Evolutionary conservation across 2,113 vertebrate species (phyloP), one percentile per base, ranked within the genome.

Genomic region (Synodontis membranacea): DNA sequence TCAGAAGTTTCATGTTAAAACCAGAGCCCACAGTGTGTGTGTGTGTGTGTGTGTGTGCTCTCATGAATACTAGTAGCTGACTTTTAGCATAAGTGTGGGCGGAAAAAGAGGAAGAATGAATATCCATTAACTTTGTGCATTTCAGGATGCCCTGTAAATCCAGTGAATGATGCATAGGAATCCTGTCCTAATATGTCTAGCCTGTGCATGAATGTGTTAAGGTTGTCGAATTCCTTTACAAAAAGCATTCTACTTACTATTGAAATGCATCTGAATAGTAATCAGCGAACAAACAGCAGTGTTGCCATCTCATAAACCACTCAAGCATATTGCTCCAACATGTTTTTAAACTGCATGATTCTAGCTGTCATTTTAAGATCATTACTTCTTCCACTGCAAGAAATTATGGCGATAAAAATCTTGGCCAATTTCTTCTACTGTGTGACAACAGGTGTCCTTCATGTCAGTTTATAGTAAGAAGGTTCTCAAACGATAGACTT

Each of bases 1-100:
- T 80, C 34, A 56, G 31, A 56, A 80, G 78, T 28, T 56, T 23
- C n/a, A 56, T 80, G 48, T 72, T 72, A 54, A 72, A 84, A 54
- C 19, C 28, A 78, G 37, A 75, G 58, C n/a, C 78, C n/a, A 42
- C 60, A 23, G 86, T 84, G 89, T 89, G 87, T 66, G 87, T 79
- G 19, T 37, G 75, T 79, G 48, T 83, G 89, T 83, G 89, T 90
- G 86, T 60, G 87, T 50, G 31, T 23, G 48, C 39, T 19, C 50
- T 80, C 52, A 39, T 80, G 46, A 56, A 80, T 56, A 56, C 19
- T 2, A 56, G 31, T 80, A 80, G 78, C 31, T 80, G 78, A 39
- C 25, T 56, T 80, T 80, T 80, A 25, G 50, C 19, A 80, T 25
- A 56, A 80, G 75, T 56, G 78, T 56, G 34, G 78, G 78, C 0